Base-by-base conservation (phyloP, 2,888 invertebrate genomes). In the Hyposoter didymator region DNA sequence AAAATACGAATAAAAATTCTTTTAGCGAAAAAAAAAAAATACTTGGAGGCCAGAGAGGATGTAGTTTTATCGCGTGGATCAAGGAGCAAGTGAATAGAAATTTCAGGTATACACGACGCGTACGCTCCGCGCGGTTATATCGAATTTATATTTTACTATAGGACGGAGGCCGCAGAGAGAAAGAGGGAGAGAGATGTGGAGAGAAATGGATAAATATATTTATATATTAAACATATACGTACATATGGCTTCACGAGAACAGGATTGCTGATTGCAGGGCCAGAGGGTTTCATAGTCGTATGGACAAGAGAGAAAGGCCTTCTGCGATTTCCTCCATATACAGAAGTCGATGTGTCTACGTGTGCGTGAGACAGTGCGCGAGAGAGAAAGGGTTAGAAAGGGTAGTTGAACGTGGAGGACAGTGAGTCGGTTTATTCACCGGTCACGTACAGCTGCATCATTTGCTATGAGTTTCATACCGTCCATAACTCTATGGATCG, bases 391-490 rank as follows among this genome's bases (percentile, higher is more conserved):
- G 19, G 28, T 14, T n/a, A 72, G 28, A 62, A 43, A 1, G 66
- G 28, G 69, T 55, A 28, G 69, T 75, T 80, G 64, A 83, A 78
- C 78, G 82, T 67, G 79, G 87, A 85, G 83, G 81, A 83, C 84
- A 47, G 32, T 84, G 83, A 82, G 86, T 81, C 82, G 86, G 85
- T 92, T 91, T 88, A 89, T 90, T 92, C 89, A 88, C 93, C 89
- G 89, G 91, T 93, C 93, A 93, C 93, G 93, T 92, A 92, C 89
- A 84, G 90, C 90, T 91, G 93, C 92, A 92, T 93, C 93, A 93
- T 93, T 93, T 93, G 92, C 93, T 91, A 93, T 93, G 92, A 92
- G 93, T 93, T 93, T 93, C 92, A 93, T 93, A 93, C 91, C 91
- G 90, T 92, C 91, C 92, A 93, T 93, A 93, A 93, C 91, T 93